These are phyloP conservation scores for Eupeodes corollae DNA, from an alignment of 1,140 invertebrate genomes.

Conservation along the genomic window DNA sequence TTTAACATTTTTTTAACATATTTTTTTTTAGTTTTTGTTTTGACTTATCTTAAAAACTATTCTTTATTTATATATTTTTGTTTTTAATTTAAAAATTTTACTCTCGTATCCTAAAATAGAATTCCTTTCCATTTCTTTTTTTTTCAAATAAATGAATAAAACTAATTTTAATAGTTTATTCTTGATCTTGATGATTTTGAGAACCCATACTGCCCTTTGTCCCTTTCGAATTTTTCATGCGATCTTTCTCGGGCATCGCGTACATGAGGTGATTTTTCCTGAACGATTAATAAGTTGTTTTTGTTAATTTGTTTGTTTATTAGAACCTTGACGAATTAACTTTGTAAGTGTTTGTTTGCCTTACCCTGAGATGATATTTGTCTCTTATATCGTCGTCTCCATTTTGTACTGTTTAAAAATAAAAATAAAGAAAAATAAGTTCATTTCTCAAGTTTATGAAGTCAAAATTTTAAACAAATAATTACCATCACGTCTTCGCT, in stretches of 20 bases:
- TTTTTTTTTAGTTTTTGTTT: too few relatives aligned
- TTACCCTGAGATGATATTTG: constrained; percentile 27
- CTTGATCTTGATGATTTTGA: constrained; percentile 28
- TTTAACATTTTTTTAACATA: too few relatives aligned
- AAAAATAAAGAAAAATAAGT: not conserved
- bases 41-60: too few relatives aligned
- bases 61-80: too few relatives aligned
- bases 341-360: constrained; percentile 2
- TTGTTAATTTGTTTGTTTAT: not conserved
- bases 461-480: constrained; percentile 11
- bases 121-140: too few relatives aligned
- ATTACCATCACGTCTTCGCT: constrained; percentile 61
- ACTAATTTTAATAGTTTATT: constrained; percentile 27
- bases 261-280: constrained; percentile 30
- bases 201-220: constrained; percentile 27
- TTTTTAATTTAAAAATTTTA: too few relatives aligned
- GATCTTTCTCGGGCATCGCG: constrained; percentile 24
- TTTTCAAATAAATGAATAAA: too few relatives aligned
- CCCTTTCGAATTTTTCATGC: constrained; percentile 32
- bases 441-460: constrained; percentile 12
- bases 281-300: not conserved
- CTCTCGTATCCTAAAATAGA: too few relatives aligned
- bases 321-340: not conserved
- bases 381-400: constrained; percentile 32
- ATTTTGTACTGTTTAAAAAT: constrained; percentile 24